phyloP scores from a whole-genome alignment of 2,797 vertebrate species.

The Smutsia gigantea region DNA sequence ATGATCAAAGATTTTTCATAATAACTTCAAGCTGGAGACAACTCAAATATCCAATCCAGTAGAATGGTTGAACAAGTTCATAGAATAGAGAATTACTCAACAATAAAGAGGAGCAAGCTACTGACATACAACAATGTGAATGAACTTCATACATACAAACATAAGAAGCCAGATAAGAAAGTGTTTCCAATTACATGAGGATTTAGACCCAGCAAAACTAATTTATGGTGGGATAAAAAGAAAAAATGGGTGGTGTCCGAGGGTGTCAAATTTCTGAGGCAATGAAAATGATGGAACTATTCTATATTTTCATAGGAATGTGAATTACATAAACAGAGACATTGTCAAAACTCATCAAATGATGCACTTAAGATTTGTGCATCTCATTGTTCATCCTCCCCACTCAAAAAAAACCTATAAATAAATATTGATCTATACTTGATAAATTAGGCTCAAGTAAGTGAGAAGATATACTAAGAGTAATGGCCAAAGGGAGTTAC shows the following conservation, averaged over 20 bases:
- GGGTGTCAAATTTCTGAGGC: neutral
- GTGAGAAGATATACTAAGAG: neutral
- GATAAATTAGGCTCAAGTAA: neutral
- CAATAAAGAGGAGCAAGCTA: neutral
- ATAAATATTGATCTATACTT: neutral
- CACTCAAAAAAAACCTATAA: neutral
- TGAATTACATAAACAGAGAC: neutral
- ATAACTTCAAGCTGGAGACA: neutral
- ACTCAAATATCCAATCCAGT: neutral
- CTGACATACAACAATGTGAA: neutral
- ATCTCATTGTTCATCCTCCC: neutral
- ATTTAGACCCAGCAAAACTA: neutral
- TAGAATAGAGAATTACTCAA: neutral
- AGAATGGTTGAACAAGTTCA: neutral
- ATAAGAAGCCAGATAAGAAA: neutral
- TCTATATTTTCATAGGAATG: neutral
- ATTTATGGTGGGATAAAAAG: neutral
- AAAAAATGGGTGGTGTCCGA: neutral
- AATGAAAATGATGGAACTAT: neutral
- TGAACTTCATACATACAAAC: neutral
- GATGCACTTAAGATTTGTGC: neutral
- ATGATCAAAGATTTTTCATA: neutral
- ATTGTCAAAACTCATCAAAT: neutral
- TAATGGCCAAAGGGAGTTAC: neutral
- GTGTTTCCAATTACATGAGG: neutral